Evolutionary conservation across 2,888 invertebrate species (phyloP), one percentile per base, ranked within the genome.

Genomic region (Polyommatus icarus): DNA sequence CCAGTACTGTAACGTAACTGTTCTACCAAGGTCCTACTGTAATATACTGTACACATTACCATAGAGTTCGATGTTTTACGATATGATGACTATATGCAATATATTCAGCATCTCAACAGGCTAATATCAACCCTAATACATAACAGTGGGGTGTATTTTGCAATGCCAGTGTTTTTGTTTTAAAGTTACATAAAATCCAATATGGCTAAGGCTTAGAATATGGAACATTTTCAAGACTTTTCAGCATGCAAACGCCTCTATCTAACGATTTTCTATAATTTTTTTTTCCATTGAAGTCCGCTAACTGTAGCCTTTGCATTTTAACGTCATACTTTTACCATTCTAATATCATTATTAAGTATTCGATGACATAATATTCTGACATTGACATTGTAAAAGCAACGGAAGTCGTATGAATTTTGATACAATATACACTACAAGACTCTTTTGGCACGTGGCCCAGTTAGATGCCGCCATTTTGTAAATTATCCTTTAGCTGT

Each of bases 31-130:
- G 61, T 24, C 24, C 61, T 67, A 67, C 61, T 67, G 61, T 67
- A 67, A 12, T 67, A 67, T 67, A 67, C 67, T 67, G 29, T 67
- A 29, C 20, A 8, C 10, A 67, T 67, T 67, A 15, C 67, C 67
- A 67, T 32, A 67, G 29, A 67, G 67, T 24, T 24, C 24, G 24
- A 24, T 67, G 7, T 32, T 67, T 67, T 32, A 67, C 29, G 67
- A 29, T 67, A 67, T 67, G 67, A 18, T 67, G 29, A 67, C 67
- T 20, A 67, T 67, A 67, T 67, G 67, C 67, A 67, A 67, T 67
- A 29, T 20, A 67, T 67, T 67, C 67, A 67, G 67, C 67, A 29
- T 15, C 18, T 67, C 1, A 32, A 67, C 29, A 67, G 6, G 29
- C 5, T 1, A 32, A 67, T 18, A 32, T 67, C 6, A 15, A 67